Conservation (phyloP, 2,888 invertebrate genomes). For the Caenorhabditis sp. region DNA sequence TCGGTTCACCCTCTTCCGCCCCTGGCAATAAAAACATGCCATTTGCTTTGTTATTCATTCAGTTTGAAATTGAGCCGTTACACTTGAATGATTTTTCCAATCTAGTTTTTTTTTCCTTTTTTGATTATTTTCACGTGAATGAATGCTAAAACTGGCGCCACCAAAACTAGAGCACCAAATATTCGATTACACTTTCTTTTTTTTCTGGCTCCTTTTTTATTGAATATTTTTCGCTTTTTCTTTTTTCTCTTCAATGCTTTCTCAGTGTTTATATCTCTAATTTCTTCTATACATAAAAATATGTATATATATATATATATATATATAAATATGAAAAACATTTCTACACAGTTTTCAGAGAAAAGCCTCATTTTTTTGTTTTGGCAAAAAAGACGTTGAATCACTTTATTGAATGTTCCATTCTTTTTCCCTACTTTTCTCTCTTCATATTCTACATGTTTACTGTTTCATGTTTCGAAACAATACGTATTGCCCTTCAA, state of each 20-base stretch:
- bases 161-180: constrained; percentile 1
- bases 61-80: neutral
- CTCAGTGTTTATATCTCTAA: neutral
- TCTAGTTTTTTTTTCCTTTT: neutral
- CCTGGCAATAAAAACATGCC: neutral
- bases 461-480: neutral
- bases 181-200: constrained; percentile 45
- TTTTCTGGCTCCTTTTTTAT: constrained; percentile 19
- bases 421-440: neutral
- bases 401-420: neutral
- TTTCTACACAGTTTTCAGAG: neutral
- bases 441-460: neutral
- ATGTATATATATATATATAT: no score
- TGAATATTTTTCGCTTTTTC: constrained; percentile 24
- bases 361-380: neutral
- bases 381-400: neutral
- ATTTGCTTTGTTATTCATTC: neutral
- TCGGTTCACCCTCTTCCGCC: neutral
- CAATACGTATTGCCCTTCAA: neutral
- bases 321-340: neutral
- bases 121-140: neutral
- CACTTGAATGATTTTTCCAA: neutral
- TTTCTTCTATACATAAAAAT: neutral
- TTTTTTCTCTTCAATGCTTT: constrained; percentile 13
- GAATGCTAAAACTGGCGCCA: neutral